Evolutionary conservation across 1,140 invertebrate genomes (phyloP).

Genomic region (Dreissena polymorpha): DNA sequence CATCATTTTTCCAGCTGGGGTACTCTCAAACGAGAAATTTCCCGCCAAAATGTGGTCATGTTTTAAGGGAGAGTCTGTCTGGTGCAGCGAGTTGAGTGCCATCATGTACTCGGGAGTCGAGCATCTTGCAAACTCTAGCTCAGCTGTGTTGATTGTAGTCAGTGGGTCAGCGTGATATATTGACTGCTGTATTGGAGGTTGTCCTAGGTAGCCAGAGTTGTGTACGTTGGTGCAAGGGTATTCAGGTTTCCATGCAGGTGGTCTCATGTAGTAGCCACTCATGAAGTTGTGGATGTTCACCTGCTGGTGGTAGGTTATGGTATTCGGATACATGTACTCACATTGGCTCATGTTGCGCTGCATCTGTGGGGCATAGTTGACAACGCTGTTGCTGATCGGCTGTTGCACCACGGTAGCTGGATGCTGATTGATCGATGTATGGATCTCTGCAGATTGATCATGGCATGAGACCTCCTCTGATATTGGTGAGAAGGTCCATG

Average conservation of each 20-base stretch:
- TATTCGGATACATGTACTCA: slow-evolving; percentile 40
- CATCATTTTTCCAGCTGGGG: neutral
- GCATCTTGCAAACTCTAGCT: slow-evolving; percentile 55
- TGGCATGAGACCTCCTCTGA: neutral
- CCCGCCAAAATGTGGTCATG: slow-evolving; percentile 10
- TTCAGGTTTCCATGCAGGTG: slow-evolving; percentile 19
- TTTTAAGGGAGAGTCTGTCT: slow-evolving; percentile 19
- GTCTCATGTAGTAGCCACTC: slow-evolving; percentile 22
- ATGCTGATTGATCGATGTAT: neutral
- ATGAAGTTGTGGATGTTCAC: slow-evolving; percentile 50
- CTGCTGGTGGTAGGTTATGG: slow-evolving; percentile 40
- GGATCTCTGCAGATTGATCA: neutral
- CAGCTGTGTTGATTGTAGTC: slow-evolving; percentile 21
- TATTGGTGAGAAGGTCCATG: slow-evolving; percentile 56
- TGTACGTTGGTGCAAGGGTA: slow-evolving; percentile 11
- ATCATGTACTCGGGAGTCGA: slow-evolving; percentile 64
- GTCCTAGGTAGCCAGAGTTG: neutral
- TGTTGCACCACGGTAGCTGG: neutral
- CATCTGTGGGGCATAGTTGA: neutral
- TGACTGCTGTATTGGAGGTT: neutral
- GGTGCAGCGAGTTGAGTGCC: slow-evolving; percentile 53
- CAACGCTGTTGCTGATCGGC: neutral
- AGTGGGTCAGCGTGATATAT: slow-evolving; percentile 22
- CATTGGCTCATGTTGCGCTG: slow-evolving; percentile 1
- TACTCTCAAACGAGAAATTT: slow-evolving; percentile 9